phyloP scores from a whole-genome alignment of 1,140 invertebrate species.

The Berghia stephanieae region DNA sequence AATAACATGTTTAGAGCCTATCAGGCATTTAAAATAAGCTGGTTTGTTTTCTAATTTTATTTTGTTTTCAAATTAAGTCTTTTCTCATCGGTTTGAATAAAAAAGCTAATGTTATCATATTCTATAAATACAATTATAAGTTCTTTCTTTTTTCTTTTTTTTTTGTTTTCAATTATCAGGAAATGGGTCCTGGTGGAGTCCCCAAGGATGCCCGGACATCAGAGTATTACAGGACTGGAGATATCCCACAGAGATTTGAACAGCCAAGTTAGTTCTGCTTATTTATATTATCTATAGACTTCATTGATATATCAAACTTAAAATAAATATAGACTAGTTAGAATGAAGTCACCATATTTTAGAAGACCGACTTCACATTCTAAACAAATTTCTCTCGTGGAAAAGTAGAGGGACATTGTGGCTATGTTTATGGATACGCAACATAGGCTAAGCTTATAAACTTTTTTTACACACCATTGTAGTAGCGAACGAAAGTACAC shows the following conservation, averaged over 20 bases:
- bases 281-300: background rate
- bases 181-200: constrained; percentile 46
- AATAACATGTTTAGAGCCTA: background rate
- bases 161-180: too few relatives aligned
- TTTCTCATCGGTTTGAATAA: background rate
- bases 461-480: too few relatives aligned
- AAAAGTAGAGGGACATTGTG: too few relatives aligned
- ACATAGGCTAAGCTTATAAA: too few relatives aligned
- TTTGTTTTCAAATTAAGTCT: background rate
- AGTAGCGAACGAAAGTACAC: too few relatives aligned
- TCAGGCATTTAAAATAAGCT: background rate
- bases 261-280: constrained; percentile 49
- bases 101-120: background rate
- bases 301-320: background rate
- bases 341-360: background rate
- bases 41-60: background rate
- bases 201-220: constrained; percentile 52
- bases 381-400: too few relatives aligned
- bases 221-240: constrained; percentile 52
- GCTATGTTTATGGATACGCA: too few relatives aligned
- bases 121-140: too few relatives aligned
- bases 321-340: background rate
- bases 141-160: too few relatives aligned
- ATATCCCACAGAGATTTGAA: constrained; percentile 57
- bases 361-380: background rate